phyloP scores from a whole-genome alignment of 2,797 vertebrate genomes.

The Allobates femoralis region DNA sequence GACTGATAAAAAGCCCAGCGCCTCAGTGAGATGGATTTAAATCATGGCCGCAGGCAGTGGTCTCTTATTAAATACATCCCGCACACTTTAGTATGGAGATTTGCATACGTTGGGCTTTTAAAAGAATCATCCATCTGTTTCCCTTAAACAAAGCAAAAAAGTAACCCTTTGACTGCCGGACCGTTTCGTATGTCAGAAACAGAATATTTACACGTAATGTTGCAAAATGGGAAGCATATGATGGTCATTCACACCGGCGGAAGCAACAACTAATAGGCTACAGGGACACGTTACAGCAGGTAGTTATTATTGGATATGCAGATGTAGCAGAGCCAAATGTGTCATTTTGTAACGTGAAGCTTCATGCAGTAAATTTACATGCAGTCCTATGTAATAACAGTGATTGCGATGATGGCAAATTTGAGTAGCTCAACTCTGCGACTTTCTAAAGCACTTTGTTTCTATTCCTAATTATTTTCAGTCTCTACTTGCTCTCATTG shows the following conservation, averaged over 20 bases:
- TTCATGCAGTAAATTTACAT: background rate
- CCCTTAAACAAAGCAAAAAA: conserved; percentile 87
- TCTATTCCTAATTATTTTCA: too few relatives aligned
- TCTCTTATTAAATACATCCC: conserved; percentile 94
- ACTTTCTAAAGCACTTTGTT: too few relatives aligned
- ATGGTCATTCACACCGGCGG: background rate
- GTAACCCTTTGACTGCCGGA: conserved; percentile 81
- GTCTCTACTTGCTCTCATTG: too few relatives aligned
- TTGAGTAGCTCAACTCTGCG: too few relatives aligned
- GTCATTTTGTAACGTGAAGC: background rate
- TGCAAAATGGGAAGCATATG: background rate
- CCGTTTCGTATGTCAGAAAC: background rate
- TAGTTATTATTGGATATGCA: too few relatives aligned
- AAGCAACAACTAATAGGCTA: background rate
- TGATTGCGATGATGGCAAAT: too few relatives aligned
- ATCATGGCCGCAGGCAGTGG: conserved; percentile 91
- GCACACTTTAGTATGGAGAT: conserved; percentile 92
- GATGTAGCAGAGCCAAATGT: background rate
- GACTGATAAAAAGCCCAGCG: conserved; percentile 94
- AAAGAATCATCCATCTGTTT: conserved; percentile 92
- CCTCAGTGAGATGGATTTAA: conserved; percentile 92
- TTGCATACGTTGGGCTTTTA: conserved; percentile 87
- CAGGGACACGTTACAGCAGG: background rate
- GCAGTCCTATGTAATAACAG: too few relatives aligned
- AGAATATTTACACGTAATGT: background rate